Evolutionary conservation across 2,113 vertebrate species (phyloP).

Genomic region (Raja brachyura): DNA sequence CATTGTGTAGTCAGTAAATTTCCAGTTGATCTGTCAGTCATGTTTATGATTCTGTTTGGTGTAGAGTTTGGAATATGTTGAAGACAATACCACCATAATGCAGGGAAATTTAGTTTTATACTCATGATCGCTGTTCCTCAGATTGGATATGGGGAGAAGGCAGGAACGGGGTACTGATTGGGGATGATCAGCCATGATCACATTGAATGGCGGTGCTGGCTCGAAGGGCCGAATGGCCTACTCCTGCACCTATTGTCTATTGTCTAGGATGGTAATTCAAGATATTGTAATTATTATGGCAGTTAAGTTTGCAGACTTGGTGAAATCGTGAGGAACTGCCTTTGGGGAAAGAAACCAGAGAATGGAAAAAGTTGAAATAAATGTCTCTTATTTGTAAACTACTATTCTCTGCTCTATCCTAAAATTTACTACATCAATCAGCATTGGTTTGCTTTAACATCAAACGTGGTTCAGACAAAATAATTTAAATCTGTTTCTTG

Average conservation of each 20-base stretch:
- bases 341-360: background rate
- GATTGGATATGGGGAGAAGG: too few species aligned
- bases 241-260: too few species aligned
- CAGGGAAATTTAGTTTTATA: background rate
- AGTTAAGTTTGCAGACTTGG: background rate
- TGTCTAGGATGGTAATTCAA: background rate
- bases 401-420: background rate
- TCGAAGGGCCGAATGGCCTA: too few species aligned
- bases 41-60: constrained; percentile 4
- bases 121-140: background rate
- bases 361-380: background rate
- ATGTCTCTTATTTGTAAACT: background rate
- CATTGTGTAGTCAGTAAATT: constrained; percentile 24
- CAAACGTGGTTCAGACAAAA: background rate
- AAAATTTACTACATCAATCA: background rate
- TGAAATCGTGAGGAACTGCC: background rate
- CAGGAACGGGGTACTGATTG: too few species aligned
- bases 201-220: too few species aligned
- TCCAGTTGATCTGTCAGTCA: background rate
- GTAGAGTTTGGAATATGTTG: background rate
- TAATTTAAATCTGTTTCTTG: background rate
- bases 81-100: background rate
- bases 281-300: background rate
- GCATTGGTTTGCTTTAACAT: background rate
- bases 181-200: too few species aligned